Base-by-base conservation (phyloP, 2,797 vertebrate species). In the Rhadinocentrus ornatus region DNA sequence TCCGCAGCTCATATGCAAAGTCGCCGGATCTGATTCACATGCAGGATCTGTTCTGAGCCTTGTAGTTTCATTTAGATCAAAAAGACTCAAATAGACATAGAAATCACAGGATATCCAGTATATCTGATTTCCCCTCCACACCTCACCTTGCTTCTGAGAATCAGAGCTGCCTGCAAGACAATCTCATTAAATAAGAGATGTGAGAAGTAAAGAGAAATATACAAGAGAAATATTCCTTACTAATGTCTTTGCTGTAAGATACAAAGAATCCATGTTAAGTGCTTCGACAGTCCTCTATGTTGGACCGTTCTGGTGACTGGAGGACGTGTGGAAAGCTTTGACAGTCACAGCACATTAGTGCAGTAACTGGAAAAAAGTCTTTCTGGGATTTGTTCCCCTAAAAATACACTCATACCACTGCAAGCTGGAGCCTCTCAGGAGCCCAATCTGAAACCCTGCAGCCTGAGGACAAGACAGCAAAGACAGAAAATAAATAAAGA, bases 41-140 rank as follows among this genome's bases (percentile, higher is more conserved):
- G 86, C 89, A 77, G 84, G 63, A 78, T 90, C 86, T 81, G 61
- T 87, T 82, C 80, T 66, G 77, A 80, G 83, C 83, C 85, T 88
- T 65, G 88, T 81, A 81, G 85, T 88, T 93, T 93, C 89, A 90
- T 91, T 93, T 87, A 91, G 88, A 93, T 93, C 87, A 93, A 91
- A 93, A 92, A 90, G 85, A 91, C 83, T 92, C 77, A 80, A 89
- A 89, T 69, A 88, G 88, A 91, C 78, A 75, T 85, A 89, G 84
- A 89, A n/a, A 90, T 92, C 91, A 87, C 75, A 88, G 86, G 87
- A 89, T 83, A 81, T 91, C 86, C 80, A 86, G 87, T 89, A 86
- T 88, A 87, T 89, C 66, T 86, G 86, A 93, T 88, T 41, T 46
- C 16, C 48, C 39, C 34, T 18, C 56, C 56, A 35, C 56, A 71